A percentile compares a stretch with the other conserved stretches of the same genome.
These are phyloP conservation scores for Macropus fuliginosus DNA, from an alignment of 2,797 vertebrate species.

Conservation along the genomic window DNA sequence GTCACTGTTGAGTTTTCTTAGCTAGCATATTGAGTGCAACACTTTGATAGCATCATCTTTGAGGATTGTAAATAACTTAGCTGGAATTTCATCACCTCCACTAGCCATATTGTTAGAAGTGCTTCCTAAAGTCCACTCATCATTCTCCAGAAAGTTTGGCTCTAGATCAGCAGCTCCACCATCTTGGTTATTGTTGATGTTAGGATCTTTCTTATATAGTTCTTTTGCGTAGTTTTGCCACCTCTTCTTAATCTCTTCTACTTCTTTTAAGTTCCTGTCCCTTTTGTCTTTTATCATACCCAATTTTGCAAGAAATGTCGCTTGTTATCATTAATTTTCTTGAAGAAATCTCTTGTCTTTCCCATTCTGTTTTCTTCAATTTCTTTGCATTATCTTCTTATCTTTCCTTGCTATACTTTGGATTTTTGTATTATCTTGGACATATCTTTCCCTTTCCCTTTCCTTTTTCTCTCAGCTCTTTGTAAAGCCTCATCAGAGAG, in stretches of 20 bases:
- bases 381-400: not conserved
- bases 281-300: not conserved
- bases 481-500: not conserved
- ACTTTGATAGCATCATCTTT: not conserved
- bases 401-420: not conserved
- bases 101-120: not conserved
- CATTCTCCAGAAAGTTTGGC: not conserved
- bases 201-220: not conserved
- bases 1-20: not conserved
- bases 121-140: not conserved
- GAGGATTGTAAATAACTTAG: not conserved
- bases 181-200: not conserved
- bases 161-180: not conserved
- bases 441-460: not conserved
- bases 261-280: not conserved
- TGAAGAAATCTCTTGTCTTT: not conserved
- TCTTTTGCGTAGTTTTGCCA: not conserved
- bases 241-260: not conserved
- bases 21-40: not conserved
- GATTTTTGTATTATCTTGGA: not conserved
- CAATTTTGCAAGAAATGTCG: not conserved
- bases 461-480: not conserved
- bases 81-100: not conserved
- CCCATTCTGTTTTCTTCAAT: not conserved
- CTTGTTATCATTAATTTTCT: not conserved